Evolutionary conservation across 2,113 vertebrate genomes (phyloP).

Genomic region (Crotalus tigris): DNA sequence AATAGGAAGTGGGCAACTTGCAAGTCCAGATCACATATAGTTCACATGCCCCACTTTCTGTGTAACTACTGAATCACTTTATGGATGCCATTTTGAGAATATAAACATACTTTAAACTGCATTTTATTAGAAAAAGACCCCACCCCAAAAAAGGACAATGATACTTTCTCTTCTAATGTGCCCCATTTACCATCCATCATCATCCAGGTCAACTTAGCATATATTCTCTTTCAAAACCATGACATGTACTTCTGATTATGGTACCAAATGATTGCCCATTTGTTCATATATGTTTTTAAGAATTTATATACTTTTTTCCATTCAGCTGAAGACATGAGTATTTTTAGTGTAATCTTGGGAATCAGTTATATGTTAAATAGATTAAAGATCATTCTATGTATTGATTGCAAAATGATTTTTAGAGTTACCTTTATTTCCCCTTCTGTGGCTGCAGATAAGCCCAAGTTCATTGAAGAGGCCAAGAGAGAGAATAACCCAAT

Average conservation of each 20-base stretch:
- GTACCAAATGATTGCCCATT: not conserved
- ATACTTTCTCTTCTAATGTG: not conserved
- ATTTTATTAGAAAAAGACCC: not conserved
- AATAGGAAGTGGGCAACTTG: not conserved
- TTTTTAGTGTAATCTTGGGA: not conserved
- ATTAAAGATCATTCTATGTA: not conserved
- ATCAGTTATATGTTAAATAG: not conserved
- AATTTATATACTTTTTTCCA: not conserved
- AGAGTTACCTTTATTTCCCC: not conserved
- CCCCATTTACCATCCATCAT: not conserved
- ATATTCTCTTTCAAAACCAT: not conserved
- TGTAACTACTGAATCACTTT: not conserved
- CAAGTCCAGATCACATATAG: not conserved
- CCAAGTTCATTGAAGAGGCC: not conserved
- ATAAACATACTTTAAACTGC: not conserved
- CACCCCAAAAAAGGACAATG: not conserved
- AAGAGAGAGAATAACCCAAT: not conserved
- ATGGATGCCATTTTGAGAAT: not conserved
- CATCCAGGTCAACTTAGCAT: not conserved
- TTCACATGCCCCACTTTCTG: not conserved
- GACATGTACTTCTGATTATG: not conserved
- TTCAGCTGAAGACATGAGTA: not conserved
- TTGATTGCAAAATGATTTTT: not conserved
- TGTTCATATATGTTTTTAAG: not conserved
- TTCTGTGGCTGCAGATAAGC: not conserved